phyloP scores from a whole-genome alignment of 2,888 invertebrate species.

The Callyntrura guangdongensis region DNA sequence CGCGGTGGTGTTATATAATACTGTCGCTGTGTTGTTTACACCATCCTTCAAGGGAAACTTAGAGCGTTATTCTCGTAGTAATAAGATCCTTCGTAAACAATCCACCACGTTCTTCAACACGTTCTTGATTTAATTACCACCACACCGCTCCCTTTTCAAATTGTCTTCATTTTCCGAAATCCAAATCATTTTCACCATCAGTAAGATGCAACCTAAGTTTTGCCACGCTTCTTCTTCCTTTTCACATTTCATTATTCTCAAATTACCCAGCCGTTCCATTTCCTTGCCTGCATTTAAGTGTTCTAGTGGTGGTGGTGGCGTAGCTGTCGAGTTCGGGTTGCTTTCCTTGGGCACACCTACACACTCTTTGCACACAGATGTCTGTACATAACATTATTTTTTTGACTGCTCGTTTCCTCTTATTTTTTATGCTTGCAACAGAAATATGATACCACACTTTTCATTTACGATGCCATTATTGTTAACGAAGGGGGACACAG shows the following conservation, averaged over 20 bases:
- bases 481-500: neutral
- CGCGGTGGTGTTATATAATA: neutral
- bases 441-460: slow-evolving; percentile 36
- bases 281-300: neutral
- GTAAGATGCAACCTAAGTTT: neutral
- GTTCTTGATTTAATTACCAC: slow-evolving; percentile 41
- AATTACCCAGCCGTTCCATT: slow-evolving; percentile 24
- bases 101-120: neutral
- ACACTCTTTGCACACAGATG: slow-evolving; percentile 1
- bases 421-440: neutral
- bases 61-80: neutral
- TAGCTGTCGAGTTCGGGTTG: neutral
- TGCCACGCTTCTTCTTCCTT: slow-evolving; percentile 25
- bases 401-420: neutral
- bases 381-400: neutral
- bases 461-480: neutral
- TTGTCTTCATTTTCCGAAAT: neutral
- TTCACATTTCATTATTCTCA: slow-evolving; percentile 54
- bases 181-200: neutral
- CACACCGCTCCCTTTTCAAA: neutral
- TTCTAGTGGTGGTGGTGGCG: neutral
- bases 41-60: neutral
- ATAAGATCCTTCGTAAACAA: slow-evolving; percentile 5
- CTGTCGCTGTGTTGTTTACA: neutral
- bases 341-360: neutral